These are phyloP conservation scores for Pachyramphus minor DNA, from an alignment of 2,113 vertebrate genomes.

Conservation along the genomic window DNA sequence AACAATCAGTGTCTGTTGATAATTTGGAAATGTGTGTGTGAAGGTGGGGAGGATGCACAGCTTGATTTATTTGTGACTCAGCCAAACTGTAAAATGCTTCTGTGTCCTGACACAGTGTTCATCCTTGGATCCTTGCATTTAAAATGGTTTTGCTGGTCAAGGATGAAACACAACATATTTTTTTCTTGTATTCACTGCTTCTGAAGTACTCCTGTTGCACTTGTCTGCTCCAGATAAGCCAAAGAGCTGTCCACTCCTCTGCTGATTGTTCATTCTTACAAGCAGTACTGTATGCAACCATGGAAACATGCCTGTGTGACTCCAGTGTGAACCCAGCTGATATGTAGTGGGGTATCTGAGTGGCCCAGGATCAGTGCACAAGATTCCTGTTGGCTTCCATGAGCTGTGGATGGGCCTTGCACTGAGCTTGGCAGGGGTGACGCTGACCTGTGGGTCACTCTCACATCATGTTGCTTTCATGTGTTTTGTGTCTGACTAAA, in stretches of 20 bases:
- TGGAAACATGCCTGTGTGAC: neutral
- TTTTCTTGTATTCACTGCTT: neutral
- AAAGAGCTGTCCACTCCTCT: slow-evolving; percentile 45
- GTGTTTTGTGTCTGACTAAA: slow-evolving; percentile 39
- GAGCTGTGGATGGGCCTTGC: neutral
- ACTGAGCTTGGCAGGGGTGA: neutral
- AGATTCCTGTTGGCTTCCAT: neutral
- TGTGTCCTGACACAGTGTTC: neutral
- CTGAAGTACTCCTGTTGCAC: neutral
- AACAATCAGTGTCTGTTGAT: neutral
- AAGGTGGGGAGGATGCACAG: neutral
- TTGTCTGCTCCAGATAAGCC: slow-evolving; percentile 47
- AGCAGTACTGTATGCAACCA: neutral
- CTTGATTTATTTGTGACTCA: slow-evolving; percentile 16
- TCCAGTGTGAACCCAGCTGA: neutral
- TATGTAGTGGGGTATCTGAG: neutral
- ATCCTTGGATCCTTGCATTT: neutral
- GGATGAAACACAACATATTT: neutral
- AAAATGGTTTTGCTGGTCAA: neutral
- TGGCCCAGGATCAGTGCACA: neutral
- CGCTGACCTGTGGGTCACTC: neutral
- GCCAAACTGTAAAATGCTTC: neutral
- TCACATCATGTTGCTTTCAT: neutral
- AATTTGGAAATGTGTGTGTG: neutral
- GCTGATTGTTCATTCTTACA: neutral